Base-by-base conservation (phyloP, 2,888 invertebrate genomes). In the Diploptera punctata region DNA sequence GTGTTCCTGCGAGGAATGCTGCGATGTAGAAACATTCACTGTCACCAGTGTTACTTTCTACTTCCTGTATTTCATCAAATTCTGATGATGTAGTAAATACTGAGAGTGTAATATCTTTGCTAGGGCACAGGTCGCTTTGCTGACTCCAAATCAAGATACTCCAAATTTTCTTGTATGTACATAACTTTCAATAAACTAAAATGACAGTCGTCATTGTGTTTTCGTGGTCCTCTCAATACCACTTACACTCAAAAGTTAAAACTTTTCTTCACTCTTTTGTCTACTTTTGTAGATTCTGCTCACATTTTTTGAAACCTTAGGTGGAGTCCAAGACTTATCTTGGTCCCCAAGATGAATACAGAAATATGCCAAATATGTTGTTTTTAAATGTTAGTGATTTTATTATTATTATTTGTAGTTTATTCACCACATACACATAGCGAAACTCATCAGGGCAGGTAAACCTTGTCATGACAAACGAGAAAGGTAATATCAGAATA, bases 51-150 rank as follows among this genome's bases (percentile, higher is more conserved):
- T n/a, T n/a, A n/a, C n/a, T n/a, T n/a, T n/a, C n/a, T n/a, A n/a
- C n/a, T n/a, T n/a, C n/a, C n/a, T n/a, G n/a, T n/a, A n/a, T n/a
- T n/a, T n/a, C n/a, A n/a, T n/a, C n/a, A n/a, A n/a, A n/a, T n/a
- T n/a, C n/a, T n/a, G n/a, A n/a, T n/a, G n/a, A n/a, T n/a, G n/a
- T n/a, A n/a, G n/a, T n/a, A n/a, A n/a, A n/a, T n/a, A n/a, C n/a
- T n/a, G n/a, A n/a, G n/a, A n/a, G n/a, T n/a, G n/a, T n/a, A n/a
- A n/a, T n/a, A n/a, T n/a, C n/a, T 52, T 62, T 33, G 2, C 19
- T 31, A 19, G 26, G 62, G 62, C 0, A 1, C 62, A 62, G 62
- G 62, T 31, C 33, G 62, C 33, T n/a, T 62, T 33, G 31, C 61
- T 1, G n/a, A n/a, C n/a, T n/a, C n/a, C n/a, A n/a, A n/a, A n/a